These are phyloP conservation scores for Odontocolon sp. DNA, from an alignment of 2,888 invertebrate species.

Conservation along the genomic window DNA sequence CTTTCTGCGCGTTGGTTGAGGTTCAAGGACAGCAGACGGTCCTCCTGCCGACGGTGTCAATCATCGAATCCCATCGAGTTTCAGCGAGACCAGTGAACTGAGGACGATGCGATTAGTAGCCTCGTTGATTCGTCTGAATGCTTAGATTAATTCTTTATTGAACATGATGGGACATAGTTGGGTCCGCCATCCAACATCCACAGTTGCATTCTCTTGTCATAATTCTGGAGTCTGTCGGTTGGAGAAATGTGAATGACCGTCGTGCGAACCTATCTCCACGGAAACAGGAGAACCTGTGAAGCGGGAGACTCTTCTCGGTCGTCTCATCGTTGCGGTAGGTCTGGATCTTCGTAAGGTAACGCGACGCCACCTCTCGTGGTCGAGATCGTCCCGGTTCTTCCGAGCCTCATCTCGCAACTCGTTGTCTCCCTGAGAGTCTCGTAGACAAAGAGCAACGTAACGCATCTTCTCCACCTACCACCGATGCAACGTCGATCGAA, in stretches of 20 bases:
- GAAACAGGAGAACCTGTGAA: constrained; percentile 57
- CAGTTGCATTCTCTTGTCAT: neutral
- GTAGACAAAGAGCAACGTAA: constrained; percentile 2
- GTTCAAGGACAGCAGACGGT: constrained; percentile 54
- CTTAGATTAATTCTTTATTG: neutral
- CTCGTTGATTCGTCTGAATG: neutral
- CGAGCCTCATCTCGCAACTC: constrained; percentile 4
- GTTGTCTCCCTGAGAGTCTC: neutral
- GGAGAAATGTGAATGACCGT: constrained; percentile 71
- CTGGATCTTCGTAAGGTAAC: constrained; percentile 65
- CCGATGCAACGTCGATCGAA: constrained; percentile 18
- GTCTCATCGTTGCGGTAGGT: constrained; percentile 75
- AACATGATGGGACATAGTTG: too few relatives aligned
- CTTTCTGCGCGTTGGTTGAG: constrained; percentile 40
- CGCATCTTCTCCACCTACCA: constrained; percentile 14
- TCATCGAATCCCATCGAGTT: constrained; percentile 18
- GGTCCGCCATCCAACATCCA: too few relatives aligned
- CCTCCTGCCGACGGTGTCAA: constrained; percentile 19
- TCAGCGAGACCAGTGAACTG: neutral
- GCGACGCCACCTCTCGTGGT: constrained; percentile 51
- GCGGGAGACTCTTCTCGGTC: constrained; percentile 65
- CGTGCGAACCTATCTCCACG: constrained; percentile 65
- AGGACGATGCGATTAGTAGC: neutral
- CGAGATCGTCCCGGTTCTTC: constrained; percentile 32
- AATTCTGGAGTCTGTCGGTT: neutral